phyloP scores from a whole-genome alignment of 1,140 invertebrate genomes.

The Nephila pilipes region DNA sequence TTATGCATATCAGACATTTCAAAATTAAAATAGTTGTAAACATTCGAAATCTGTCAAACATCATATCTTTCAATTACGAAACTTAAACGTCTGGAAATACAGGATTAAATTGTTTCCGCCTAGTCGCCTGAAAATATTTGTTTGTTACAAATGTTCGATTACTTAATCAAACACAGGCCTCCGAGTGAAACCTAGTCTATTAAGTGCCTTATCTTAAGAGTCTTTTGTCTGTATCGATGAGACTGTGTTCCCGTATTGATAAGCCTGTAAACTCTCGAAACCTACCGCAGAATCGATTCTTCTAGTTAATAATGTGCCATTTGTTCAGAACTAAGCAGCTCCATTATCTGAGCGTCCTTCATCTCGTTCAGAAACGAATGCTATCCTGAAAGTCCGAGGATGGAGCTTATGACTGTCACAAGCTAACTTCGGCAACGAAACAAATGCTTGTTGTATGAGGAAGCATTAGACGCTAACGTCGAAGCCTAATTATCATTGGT shows the following conservation, averaged over 20 bases:
- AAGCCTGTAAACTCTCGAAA: not conserved
- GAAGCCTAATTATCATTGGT: slow-evolving; percentile 49
- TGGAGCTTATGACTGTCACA: slow-evolving; percentile 20
- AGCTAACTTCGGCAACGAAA: slow-evolving; percentile 8
- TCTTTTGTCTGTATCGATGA: not conserved
- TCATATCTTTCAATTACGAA: no score
- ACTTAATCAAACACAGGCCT: not conserved
- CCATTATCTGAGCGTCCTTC: slow-evolving; percentile 14
- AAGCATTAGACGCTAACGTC: slow-evolving; percentile 54
- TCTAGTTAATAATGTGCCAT: not conserved
- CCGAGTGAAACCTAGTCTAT: not conserved
- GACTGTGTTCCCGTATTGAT: not conserved
- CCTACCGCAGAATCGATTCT: not conserved
- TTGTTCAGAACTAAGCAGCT: not conserved
- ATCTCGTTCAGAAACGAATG: not conserved
- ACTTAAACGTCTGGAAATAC: no score
- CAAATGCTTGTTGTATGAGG: slow-evolving; percentile 20
- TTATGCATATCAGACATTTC: no score
- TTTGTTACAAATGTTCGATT: not conserved
- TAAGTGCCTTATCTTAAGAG: slow-evolving; percentile 7
- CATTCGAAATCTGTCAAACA: no score
- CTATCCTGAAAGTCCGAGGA: slow-evolving; percentile 12
- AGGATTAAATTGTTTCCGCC: no score
- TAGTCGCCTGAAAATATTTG: not conserved
- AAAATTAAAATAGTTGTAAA: no score